Conservation (phyloP, 2,113 vertebrate species). For the Microtus richardsoni region DNA sequence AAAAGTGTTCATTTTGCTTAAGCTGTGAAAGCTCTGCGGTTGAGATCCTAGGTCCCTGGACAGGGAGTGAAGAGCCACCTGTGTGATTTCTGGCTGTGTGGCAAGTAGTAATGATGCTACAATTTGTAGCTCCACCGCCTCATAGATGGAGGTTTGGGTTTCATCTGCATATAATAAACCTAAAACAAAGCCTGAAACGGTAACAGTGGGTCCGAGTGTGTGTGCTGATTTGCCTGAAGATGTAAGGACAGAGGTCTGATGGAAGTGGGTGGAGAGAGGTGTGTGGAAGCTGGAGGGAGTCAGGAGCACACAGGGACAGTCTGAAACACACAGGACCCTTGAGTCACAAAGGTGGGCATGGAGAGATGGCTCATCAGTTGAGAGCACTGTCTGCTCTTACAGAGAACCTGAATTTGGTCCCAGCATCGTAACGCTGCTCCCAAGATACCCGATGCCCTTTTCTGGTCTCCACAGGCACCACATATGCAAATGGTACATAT, state of each 20-base stretch:
- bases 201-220: neutral
- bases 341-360: neutral
- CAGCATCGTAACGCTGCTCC: too few species aligned
- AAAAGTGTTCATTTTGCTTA: neutral
- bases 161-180: neutral
- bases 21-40: neutral
- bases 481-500: too few species aligned
- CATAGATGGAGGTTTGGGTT: neutral
- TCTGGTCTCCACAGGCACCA: neutral
- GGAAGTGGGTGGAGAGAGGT: neutral
- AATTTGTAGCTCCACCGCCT: neutral
- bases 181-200: slow-evolving; percentile 1
- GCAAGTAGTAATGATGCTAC: neutral
- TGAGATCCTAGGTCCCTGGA: neutral
- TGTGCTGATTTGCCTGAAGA: neutral
- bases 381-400: neutral
- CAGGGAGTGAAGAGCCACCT: neutral
- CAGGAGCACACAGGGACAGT: neutral
- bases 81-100: neutral
- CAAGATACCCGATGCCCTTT: neutral
- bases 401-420: neutral
- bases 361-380: neutral
- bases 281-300: neutral
- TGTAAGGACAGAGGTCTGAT: neutral
- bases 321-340: neutral